Evolutionary conservation across 2,888 invertebrate genomes (phyloP).

Genomic region (Stenichneumon culpator): DNA sequence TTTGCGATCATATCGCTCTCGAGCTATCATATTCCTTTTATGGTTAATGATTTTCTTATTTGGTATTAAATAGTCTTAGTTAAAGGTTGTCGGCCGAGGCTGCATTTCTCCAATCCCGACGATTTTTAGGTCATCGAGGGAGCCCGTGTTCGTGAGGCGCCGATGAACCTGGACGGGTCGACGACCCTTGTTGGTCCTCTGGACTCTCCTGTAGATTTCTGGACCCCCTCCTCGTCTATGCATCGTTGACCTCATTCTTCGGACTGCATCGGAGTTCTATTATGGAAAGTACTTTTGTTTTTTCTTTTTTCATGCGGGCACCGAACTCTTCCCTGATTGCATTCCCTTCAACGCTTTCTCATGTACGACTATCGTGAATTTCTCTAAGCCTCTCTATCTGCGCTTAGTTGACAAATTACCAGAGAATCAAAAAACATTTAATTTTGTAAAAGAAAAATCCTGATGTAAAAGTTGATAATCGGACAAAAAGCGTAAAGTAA

Average conservation of each 20-base stretch:
- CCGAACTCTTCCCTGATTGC: conserved; percentile 12
- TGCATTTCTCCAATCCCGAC: not conserved
- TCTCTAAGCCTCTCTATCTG: conserved; percentile 10
- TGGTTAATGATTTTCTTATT: not conserved
- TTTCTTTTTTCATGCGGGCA: conserved; percentile 4
- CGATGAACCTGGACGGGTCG: conserved; percentile 34
- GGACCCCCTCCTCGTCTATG: conserved; percentile 8
- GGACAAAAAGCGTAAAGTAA: not conserved
- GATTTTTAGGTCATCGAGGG: conserved; percentile 23
- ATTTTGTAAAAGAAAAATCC: too few species aligned
- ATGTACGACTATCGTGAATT: conserved; percentile 8
- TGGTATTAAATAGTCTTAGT: not conserved
- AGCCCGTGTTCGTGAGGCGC: conserved; percentile 6
- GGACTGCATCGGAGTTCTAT: conserved; percentile 33
- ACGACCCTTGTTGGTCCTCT: conserved; percentile 44
- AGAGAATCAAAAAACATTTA: not conserved
- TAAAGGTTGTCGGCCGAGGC: conserved; percentile 7
- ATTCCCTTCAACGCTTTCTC: conserved; percentile 10
- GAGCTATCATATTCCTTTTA: not conserved
- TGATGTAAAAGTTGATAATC: too few species aligned
- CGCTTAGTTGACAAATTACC: conserved; percentile 7
- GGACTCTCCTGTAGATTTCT: conserved; percentile 16
- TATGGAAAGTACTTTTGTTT: conserved; percentile 20
- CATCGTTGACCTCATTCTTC: conserved; percentile 57
- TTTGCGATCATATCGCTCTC: conserved; percentile 4